phyloP scores from a whole-genome alignment of 2,888 invertebrate species.

The Orthosia incerta region DNA sequence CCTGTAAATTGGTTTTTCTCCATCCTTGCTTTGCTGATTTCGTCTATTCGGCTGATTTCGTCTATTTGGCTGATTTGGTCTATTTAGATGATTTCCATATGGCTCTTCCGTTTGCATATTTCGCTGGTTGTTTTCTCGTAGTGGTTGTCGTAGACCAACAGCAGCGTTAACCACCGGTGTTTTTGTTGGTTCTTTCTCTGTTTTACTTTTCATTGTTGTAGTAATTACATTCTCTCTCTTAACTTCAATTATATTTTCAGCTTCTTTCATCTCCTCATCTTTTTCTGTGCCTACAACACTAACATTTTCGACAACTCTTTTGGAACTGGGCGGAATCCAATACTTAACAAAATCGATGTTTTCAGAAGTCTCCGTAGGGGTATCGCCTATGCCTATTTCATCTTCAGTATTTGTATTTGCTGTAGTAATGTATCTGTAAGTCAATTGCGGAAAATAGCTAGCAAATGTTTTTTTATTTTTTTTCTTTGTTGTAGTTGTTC shows the following conservation, averaged over 20 bases:
- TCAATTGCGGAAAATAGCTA: conserved; percentile 40
- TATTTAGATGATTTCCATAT: too few species aligned
- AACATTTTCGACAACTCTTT: too few species aligned
- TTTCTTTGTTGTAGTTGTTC: conserved; percentile 16
- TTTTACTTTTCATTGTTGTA: not conserved
- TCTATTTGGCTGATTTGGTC: too few species aligned
- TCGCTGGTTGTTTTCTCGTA: too few species aligned
- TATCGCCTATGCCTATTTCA: not conserved
- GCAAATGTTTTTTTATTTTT: conserved; percentile 30
- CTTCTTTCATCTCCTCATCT: not conserved
- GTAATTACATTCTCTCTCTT: not conserved
- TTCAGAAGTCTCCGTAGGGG: not conserved
- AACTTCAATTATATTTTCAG: not conserved
- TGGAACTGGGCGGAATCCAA: not conserved
- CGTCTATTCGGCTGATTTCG: too few species aligned
- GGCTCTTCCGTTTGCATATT: too few species aligned
- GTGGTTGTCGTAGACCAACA: too few species aligned
- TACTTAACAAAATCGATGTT: not conserved
- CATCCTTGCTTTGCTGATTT: too few species aligned
- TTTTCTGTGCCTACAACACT: not conserved
- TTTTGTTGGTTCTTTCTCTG: not conserved
- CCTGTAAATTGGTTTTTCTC: not conserved
- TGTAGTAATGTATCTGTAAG: not conserved
- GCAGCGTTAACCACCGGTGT: too few species aligned
- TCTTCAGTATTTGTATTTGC: not conserved